Base-by-base conservation (phyloP, 2,113 vertebrate species). In the Tichodroma muraria region DNA sequence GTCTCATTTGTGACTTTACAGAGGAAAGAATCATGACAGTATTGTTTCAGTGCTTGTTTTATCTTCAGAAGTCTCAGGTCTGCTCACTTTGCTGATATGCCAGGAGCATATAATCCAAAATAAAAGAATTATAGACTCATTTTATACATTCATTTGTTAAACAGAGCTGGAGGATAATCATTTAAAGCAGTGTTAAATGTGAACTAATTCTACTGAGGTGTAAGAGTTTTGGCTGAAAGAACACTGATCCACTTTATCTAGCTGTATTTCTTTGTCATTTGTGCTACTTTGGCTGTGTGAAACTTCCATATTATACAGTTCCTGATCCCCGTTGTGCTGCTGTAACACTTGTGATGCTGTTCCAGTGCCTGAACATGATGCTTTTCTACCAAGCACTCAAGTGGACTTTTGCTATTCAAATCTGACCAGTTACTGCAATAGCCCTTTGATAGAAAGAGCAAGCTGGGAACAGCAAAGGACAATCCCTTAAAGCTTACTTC, bases 1-100 rank as follows among this genome's bases (percentile, higher is more conserved):
- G 88, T 93, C 92, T 95, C 86, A 76, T 95, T 90, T 90, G 50
- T 81, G 94, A 77, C 59, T 96, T 93, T 85, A 56, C 40, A 91
- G 64, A 89, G 44, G 78, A 73, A 93, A 73, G 71, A 50, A 96
- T 85, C 28, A 2, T 88, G 81, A 80, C 50, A 82, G 47, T 37
- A 38, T 69, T 82, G 24, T 92, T 80, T 88, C 87, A 70, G 47
- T 63, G 28, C 64, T 88, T 88, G 83, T 85, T 95, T 91, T 85
- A 22, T 90, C 82, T 83, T 93, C 75, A 63, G 45, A 85, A 85
- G 64, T 44, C 68, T 79, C 57, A 79, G 19, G 40, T 86, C 44
- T 94, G 37, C 69, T 83, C 87, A 77, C 8, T 95, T 80, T 73
- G 13, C 12, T 85, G 22, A 66, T 85, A 47, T 77, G 33, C 35